phyloP scores from a whole-genome alignment of 2,113 vertebrate genomes.

The Gobiocypris rarus region DNA sequence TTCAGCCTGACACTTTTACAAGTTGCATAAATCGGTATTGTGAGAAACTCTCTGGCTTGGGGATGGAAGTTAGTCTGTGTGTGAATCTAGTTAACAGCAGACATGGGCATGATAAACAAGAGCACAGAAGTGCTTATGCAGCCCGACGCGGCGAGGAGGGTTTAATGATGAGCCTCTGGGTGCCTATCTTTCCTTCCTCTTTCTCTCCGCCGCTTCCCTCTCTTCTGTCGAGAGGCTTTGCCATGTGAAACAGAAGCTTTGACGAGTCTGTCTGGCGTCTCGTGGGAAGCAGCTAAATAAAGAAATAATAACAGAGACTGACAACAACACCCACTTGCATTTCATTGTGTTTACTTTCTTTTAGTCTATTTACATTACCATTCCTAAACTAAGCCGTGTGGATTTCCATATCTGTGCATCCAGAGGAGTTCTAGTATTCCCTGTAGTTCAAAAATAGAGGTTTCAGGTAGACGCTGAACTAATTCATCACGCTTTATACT shows the following conservation, averaged over 20 bases:
- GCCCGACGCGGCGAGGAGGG: neutral
- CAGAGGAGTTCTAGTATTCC: neutral
- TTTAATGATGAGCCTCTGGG: conserved; percentile 52
- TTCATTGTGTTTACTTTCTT: conserved; percentile 38
- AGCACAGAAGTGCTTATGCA: conserved; percentile 38
- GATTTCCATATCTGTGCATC: conserved; percentile 12
- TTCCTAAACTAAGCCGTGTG: conserved; percentile 7
- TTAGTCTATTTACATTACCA: conserved; percentile 43
- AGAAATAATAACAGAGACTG: conserved; percentile 47
- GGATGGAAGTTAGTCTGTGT: conserved; percentile 23
- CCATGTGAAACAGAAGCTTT: conserved; percentile 48
- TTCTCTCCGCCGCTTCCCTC: neutral
- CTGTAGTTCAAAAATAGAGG: neutral
- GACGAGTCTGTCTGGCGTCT: conserved; percentile 44
- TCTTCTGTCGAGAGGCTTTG: conserved; percentile 29
- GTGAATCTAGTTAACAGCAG: conserved; percentile 52
- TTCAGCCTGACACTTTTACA: conserved; percentile 40
- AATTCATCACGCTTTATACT: conserved; percentile 8
- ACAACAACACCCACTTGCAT: conserved; percentile 44
- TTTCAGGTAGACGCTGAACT: neutral
- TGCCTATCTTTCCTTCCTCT: conserved; percentile 37
- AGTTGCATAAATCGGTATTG: conserved; percentile 41
- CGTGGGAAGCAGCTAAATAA: conserved; percentile 50
- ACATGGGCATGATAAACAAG: conserved; percentile 44
- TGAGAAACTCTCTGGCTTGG: conserved; percentile 28